These are phyloP conservation scores for Castor canadensis DNA, from an alignment of 2,113 vertebrate species.

Conservation along the genomic window DNA sequence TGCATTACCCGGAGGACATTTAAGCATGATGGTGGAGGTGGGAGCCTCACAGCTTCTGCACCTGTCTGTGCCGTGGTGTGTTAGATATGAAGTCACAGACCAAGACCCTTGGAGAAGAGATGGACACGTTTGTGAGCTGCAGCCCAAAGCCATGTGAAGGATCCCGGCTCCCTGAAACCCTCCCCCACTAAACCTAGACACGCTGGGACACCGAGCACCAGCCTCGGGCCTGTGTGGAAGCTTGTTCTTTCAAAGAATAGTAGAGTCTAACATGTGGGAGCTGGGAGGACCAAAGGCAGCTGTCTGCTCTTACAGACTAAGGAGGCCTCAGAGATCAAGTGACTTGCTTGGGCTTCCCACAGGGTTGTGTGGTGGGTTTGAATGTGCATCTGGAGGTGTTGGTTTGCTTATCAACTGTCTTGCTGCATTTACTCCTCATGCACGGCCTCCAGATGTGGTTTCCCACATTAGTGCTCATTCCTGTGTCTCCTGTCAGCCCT, in stretches of 20 bases:
- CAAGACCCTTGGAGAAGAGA: fast-evolving
- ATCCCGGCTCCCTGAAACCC: not conserved
- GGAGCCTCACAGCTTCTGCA: fast-evolving
- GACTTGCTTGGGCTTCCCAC: fast-evolving
- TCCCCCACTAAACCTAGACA: not conserved
- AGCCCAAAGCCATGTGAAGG: fast-evolving
- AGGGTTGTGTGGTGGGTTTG: fast-evolving
- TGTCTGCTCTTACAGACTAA: not conserved
- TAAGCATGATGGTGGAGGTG: fast-evolving
- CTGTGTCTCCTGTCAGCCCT: not conserved
- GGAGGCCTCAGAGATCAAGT: fast-evolving
- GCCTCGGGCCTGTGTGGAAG: not conserved
- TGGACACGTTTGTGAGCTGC: fast-evolving
- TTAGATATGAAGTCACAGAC: fast-evolving
- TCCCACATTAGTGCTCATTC: fast-evolving
- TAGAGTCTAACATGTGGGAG: not conserved
- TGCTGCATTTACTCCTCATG: not conserved
- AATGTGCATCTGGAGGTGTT: fast-evolving
- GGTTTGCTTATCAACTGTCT: no score
- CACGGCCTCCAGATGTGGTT: not conserved
- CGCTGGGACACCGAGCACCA: fast-evolving
- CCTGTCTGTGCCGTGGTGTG: fast-evolving
- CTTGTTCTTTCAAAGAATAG: not conserved
- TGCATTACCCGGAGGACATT: fast-evolving
- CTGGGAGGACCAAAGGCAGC: fast-evolving